Conservation (phyloP, 35 echinoderm and acorn worm genomes). For the Ophioderma brevispina region DNA sequence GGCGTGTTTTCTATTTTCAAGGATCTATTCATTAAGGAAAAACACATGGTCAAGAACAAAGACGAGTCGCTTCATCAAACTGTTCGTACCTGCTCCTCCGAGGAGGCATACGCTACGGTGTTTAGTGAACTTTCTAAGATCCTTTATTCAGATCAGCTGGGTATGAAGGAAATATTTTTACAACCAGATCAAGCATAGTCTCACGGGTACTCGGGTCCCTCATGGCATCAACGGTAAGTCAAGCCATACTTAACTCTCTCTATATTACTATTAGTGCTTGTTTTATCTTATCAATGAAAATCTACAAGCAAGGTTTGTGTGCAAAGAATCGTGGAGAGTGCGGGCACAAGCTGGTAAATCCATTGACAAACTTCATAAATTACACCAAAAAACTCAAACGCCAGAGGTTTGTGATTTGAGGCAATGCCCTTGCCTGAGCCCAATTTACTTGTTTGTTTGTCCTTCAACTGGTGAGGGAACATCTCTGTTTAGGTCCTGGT, state of each 20-base stretch:
- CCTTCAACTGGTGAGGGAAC: conserved; percentile 32
- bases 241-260: neutral
- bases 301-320: too few relatives aligned
- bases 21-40: neutral
- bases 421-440: too few relatives aligned
- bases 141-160: conserved; percentile 9
- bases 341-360: too few relatives aligned
- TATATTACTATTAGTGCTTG: too few relatives aligned
- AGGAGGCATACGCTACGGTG: neutral
- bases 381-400: too few relatives aligned
- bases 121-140: neutral
- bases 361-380: too few relatives aligned
- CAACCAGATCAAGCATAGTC: neutral
- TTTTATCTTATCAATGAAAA: too few relatives aligned
- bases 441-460: neutral
- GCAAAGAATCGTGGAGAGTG: too few relatives aligned
- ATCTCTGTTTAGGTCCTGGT: conserved; percentile 17
- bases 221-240: conserved; percentile 21
- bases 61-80: neutral
- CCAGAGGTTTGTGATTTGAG: too few relatives aligned
- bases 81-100: neutral
- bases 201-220: conserved; percentile 37
- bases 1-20: conserved; percentile 25
- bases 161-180: neutral
- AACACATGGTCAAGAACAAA: neutral